Evolutionary conservation across 2,797 vertebrate species (phyloP), one percentile per base, ranked within the genome.

Genomic region (Microhierax caerulescens): DNA sequence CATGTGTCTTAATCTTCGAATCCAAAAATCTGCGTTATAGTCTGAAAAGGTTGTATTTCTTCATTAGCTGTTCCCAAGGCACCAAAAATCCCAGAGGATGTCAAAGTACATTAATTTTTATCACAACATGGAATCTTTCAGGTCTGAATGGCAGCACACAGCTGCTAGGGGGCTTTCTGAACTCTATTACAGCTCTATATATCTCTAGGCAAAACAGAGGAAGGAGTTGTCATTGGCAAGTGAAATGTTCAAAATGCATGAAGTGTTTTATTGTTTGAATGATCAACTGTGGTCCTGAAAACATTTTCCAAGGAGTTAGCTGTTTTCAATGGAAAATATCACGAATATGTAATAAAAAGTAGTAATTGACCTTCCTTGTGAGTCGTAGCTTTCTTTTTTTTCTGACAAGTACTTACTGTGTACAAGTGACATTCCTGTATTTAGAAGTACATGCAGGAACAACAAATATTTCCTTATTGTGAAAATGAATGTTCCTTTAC

Each of bases 71-170:
- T 98, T 98, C 98, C 97, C 98, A 98, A 97, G 98, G 98, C 98
- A 98, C 97, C 94, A 97, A 96, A 96, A 98, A 97, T 99, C 98
- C 98, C 98, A 97, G 95, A 98, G 98, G 98, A 98, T 98, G 98
- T 99, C 99, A 98, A 98, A 99, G 98, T 97, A 98, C 98, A 99
- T 99, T 99, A 98, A 99, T 99, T 99, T 99, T 99, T 98, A 99
- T 99, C 98, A 98, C 98, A 98, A 98, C 98, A 98, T 97, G 98
- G 98, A 98, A 98, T 98, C 98, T 99, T 98, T 98, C 98, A 98
- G 98, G 98, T 99, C 98, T 99, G 98, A 99, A 98, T 99, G 98
- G 98, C 99, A 99, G 98, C 98, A 97, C 97, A 97, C 98, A 98
- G 99, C 99, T 99, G 99, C 98, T 98, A 96, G 97, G 98, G 98